Evolutionary conservation across 2,888 invertebrate genomes (phyloP), one percentile per base, ranked within the genome.

Genomic region (Phragmatobia fuliginosa): DNA sequence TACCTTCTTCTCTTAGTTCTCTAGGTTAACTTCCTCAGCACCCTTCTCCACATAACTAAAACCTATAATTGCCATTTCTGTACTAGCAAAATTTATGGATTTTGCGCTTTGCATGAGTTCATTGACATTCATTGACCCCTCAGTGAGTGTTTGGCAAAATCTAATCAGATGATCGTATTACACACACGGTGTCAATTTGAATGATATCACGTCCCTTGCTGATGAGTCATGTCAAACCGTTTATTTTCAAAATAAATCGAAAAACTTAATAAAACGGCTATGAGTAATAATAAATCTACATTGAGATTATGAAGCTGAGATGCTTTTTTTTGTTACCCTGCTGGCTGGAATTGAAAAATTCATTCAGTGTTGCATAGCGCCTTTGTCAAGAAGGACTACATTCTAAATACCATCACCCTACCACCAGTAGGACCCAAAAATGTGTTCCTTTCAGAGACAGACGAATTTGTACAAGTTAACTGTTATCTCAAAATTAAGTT

Each of bases 161-260:
- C 49, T 36, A 33, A 66, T 66, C 66, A 66, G 58, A 38, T 58
- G 41, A 66, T 66, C 66, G 31, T 41, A 58, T 64, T 64, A 64
- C 52, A 36, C 64, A 33, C 64, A 25, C n/a, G 4, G 25, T 64
- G 64, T 64, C 64, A 64, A 52, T 56, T 33, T 18, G 36, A 36
- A 49, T 64, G 33, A 31, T n/a, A 66, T 11, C 36, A 25, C 33
- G 25, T 32, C 18, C 52, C 18, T 52, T 64, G 64, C 25, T 36
- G 33, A 64, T 64, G 25, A 66, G 14, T 60, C 32, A 52, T 16
- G 16, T 45, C 45, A 45, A 18, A 45, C 16, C 21, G 21, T 21
- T 45, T 41, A 5, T 41, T 41, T 38, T 38, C n/a, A 38, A 16
- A 16, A 38, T 16, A 4, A 38, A 38, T 0, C 16, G 16, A 0